phyloP scores from a whole-genome alignment of 2,888 invertebrate species.

The Morinoia aosen region DNA sequence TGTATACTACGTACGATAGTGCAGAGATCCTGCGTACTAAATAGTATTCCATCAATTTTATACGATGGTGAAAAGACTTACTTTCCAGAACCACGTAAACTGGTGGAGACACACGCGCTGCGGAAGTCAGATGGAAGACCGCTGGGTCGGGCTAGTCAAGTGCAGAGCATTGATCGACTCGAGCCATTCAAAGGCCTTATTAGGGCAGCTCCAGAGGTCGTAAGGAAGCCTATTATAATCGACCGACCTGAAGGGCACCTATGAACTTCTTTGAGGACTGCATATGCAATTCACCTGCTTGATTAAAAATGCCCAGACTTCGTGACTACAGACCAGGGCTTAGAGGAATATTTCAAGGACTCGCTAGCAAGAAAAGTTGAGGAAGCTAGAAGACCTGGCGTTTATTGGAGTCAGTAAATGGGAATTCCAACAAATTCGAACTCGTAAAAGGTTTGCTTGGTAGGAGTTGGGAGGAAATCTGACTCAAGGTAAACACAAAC shows the following conservation, averaged over 20 bases:
- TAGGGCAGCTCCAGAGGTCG: not conserved
- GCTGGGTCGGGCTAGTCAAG: not conserved
- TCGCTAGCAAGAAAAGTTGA: not conserved
- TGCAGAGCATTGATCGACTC: constrained; percentile 20
- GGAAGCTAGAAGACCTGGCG: not conserved
- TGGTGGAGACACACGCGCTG: not conserved
- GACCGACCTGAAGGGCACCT: constrained; percentile 21
- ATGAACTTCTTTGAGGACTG: constrained; percentile 38
- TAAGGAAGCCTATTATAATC: constrained; percentile 51
- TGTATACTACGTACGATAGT: not conserved
- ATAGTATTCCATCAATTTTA: not conserved
- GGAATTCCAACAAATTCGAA: not conserved
- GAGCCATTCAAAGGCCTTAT: constrained; percentile 27
- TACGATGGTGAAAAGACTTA: not conserved
- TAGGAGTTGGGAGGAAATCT: not conserved
- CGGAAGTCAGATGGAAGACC: not conserved
- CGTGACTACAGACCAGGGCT: not conserved
- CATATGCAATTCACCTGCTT: constrained; percentile 35
- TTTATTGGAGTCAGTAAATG: not conserved
- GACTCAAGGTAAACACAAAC: not conserved
- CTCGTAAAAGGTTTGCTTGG: not conserved
- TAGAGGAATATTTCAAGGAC: not conserved
- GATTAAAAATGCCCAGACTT: constrained; percentile 14
- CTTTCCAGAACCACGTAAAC: not conserved
- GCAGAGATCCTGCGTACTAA: not conserved